phyloP scores from a whole-genome alignment of 2,797 vertebrate species.

The Pelodytes ibericus region DNA sequence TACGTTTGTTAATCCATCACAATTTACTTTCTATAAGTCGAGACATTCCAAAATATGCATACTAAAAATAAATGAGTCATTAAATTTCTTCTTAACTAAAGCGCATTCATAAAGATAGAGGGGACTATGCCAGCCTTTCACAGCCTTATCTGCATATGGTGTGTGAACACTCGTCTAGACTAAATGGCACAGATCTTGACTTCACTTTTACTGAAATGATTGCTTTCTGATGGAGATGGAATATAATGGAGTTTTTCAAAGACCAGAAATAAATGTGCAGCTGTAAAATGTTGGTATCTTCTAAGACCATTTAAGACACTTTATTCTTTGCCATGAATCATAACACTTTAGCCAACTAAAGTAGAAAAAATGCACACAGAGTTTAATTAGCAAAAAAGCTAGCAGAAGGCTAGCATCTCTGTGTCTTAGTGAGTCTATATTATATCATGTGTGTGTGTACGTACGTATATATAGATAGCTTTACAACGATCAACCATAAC shows the following conservation, averaged over 20 bases:
- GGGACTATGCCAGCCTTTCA: background rate
- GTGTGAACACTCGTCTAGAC: background rate
- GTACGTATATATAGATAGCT: no score
- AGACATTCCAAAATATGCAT: background rate
- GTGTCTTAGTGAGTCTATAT: no score
- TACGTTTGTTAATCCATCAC: no score
- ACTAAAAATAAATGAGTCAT: background rate
- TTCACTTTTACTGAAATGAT: background rate
- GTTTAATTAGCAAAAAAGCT: no score
- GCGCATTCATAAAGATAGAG: background rate
- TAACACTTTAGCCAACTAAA: background rate
- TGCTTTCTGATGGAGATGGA: background rate
- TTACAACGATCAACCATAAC: no score
- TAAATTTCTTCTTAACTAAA: background rate
- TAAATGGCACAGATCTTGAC: background rate
- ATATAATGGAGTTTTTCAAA: background rate
- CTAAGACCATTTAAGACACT: background rate
- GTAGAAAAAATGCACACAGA: no score
- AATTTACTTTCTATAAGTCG: no score
- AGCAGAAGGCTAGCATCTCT: no score
- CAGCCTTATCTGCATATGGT: background rate
- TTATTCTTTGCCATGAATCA: background rate
- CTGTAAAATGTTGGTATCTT: background rate
- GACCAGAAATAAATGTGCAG: slow-evolving; percentile 6
- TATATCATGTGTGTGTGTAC: no score